A percentile compares a stretch with the other conserved stretches of the same genome.
phyloP scores from a whole-genome alignment of 2,113 vertebrate genomes.

The Tylochromis polylepis region DNA sequence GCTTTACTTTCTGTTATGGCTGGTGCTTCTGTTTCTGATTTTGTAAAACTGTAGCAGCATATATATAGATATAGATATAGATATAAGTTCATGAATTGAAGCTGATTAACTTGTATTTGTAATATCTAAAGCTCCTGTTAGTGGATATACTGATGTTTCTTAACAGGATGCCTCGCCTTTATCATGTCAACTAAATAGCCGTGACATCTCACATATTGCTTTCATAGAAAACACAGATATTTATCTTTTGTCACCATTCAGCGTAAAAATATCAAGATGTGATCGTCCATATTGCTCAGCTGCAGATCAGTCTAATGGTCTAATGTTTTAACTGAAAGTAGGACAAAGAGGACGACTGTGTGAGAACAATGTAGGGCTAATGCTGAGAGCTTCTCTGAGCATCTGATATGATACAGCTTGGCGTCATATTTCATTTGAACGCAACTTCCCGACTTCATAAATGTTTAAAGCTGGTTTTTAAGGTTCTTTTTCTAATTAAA shows the following conservation, averaged over 20 bases:
- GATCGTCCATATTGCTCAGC: not conserved
- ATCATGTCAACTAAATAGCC: not conserved
- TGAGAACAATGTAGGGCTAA: not conserved
- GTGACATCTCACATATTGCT: not conserved
- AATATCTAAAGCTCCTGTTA: not conserved
- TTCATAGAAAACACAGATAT: not conserved
- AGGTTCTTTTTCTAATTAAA: not conserved
- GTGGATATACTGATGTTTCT: not conserved
- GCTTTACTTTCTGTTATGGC: not conserved
- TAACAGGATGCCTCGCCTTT: not conserved
- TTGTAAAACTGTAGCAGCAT: not conserved
- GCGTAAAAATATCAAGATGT: not conserved
- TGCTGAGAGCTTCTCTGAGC: not conserved
- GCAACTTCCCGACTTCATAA: not conserved
- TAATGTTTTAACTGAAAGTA: not conserved
- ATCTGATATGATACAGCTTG: not conserved
- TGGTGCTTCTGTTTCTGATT: not conserved
- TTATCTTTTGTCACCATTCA: not conserved
- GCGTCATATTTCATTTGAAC: not conserved
- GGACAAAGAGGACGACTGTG: not conserved
- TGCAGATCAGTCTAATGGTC: not conserved
- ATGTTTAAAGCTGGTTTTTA: not conserved
- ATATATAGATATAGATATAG: not conserved
- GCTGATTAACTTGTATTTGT: not conserved
- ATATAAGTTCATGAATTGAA: not conserved